Conservation (phyloP, 2,797 vertebrate species). For the Coregonus suidteri region DNA sequence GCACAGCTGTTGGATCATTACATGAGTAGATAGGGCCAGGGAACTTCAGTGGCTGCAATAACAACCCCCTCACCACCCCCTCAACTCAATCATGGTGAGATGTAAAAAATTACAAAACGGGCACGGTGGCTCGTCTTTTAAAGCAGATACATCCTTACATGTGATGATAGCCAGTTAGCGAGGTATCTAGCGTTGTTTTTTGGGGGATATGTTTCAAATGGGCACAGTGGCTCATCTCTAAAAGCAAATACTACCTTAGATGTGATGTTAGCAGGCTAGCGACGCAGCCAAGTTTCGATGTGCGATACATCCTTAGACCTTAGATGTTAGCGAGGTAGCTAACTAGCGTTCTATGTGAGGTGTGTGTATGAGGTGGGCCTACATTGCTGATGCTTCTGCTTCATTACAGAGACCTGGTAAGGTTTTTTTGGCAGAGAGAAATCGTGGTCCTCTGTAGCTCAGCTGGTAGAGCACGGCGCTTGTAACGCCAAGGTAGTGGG, state of each 20-base stretch:
- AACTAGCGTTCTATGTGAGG: not conserved
- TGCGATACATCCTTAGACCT: not conserved
- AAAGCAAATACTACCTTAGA: not conserved
- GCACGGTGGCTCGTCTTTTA: not conserved
- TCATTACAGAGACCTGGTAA: constrained; percentile 48
- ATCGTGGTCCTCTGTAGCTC: constrained; percentile 23
- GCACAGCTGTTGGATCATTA: constrained; percentile 65
- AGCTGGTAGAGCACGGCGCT: too few species aligned
- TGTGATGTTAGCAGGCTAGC: constrained; percentile 30
- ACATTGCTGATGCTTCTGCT: constrained; percentile 42
- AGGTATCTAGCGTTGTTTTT: constrained; percentile 1
- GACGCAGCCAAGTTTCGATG: not conserved
- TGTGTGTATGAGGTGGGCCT: constrained; percentile 21
- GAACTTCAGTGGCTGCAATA: constrained; percentile 38
- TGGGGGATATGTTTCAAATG: constrained; percentile 4
- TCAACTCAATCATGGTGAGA: constrained; percentile 29
- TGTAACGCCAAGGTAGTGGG: too few species aligned
- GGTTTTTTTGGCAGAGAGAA: constrained; percentile 47
- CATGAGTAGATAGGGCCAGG: constrained; percentile 25
- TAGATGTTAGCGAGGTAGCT: not conserved
- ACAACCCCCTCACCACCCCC: constrained; percentile 37
- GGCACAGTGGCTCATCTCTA: constrained; percentile 20
- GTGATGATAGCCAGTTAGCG: not conserved
- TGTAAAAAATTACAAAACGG: constrained; percentile 26
- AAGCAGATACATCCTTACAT: not conserved